Evolutionary conservation across 2,888 invertebrate species (phyloP), one percentile per base, ranked within the genome.

Genomic region (Agonum fuliginosum): DNA sequence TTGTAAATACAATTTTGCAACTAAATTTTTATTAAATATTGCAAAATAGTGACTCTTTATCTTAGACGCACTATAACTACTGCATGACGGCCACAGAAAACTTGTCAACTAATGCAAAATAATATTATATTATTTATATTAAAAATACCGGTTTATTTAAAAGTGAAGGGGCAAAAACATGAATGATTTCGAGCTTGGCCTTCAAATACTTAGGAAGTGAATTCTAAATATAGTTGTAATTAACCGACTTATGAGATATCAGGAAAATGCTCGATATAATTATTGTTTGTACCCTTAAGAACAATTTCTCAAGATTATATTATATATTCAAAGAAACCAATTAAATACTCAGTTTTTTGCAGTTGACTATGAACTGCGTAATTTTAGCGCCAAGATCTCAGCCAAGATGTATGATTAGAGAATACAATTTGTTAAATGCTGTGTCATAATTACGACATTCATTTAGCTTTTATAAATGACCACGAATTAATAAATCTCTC

Each of bases 161-260:
- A 77, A 77, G 77, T 70, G 77, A 77, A 77, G 14, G 77, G 70
- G 58, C 58, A 70, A 77, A 77, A 77, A 54, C 77, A 77, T 77
- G 77, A 77, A 77, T 77, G 77, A 77, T 77, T 77, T 70, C 58
- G 70, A 77, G 54, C 46, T 51, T 77, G 70, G 54, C 77, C 77
- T 77, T 77, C 77, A 70, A 77, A 54, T 77, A 58, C 77, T 70
- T 69, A 58, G 70, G 70, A 70, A 77, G 77, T 77, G 37, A 77
- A 70, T 70, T 77, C 77, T 77, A 77, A 77, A 77, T 77, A 77
- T 77, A 77, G 77, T 70, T 70, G 27, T 58, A 70, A 65, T 74
- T 74, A 41, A 19, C 8, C 27, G 41, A 67, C 41, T 67, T 62
- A 37, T 67, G 14, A 20, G 12, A 67, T 67, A 67, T 67, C 37